phyloP scores from a whole-genome alignment of 2,113 vertebrate species.

The Stegostoma tigrinum region DNA sequence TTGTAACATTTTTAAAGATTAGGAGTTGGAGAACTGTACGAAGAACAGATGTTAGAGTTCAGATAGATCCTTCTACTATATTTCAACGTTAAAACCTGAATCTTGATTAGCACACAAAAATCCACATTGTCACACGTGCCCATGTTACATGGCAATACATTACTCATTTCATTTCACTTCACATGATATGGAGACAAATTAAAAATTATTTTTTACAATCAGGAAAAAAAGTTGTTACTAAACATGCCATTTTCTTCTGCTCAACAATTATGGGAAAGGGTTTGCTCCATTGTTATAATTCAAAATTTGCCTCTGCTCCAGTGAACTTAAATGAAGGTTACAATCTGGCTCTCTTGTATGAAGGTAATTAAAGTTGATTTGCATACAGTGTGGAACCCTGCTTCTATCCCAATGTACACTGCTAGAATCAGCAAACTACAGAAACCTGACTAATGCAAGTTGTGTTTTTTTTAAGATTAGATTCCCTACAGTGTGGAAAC shows the following conservation, averaged over 20 bases:
- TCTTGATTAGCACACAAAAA: background rate
- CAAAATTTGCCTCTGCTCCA: background rate
- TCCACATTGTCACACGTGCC: background rate
- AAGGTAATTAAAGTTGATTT: background rate
- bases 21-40: no score
- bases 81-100: background rate
- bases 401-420: no score
- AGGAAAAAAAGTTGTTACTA: background rate
- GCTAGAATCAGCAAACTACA: background rate
- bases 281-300: no score
- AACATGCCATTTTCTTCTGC: background rate
- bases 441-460: background rate
- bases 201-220: background rate
- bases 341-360: background rate
- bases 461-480: no score
- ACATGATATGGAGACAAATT: background rate
- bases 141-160: background rate
- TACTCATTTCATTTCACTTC: background rate
- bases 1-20: no score
- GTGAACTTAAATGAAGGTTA: background rate
- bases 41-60: no score
- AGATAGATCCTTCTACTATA: background rate
- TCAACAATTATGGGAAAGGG: no score
- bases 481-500: no score
- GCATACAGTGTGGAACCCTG: background rate